phyloP scores from a whole-genome alignment of 2,888 invertebrate species.

The Ceramica pisi region DNA sequence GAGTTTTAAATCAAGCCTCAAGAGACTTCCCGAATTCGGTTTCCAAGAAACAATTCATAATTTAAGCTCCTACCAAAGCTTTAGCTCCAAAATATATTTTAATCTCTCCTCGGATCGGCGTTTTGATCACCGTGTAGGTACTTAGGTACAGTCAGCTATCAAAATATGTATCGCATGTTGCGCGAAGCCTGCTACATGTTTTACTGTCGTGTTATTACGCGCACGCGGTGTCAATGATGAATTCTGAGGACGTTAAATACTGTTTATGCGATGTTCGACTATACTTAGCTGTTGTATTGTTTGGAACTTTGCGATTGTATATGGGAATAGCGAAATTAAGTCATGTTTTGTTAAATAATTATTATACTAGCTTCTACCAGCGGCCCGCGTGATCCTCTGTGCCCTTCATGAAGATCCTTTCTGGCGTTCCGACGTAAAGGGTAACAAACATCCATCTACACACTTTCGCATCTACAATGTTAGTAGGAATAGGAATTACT shows the following conservation, averaged over 20 bases:
- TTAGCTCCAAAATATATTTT: slow-evolving; percentile 35
- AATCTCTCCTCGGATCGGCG: slow-evolving; percentile 21
- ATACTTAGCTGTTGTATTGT: slow-evolving; percentile 32
- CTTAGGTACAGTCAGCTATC: slow-evolving; percentile 40
- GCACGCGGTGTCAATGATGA: slow-evolving; percentile 58
- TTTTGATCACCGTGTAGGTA: slow-evolving; percentile 33
- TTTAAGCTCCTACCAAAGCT: slow-evolving; percentile 6
- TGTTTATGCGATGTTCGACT: slow-evolving; percentile 34
- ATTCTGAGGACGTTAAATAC: slow-evolving; percentile 48
- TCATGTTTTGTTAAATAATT: neutral
- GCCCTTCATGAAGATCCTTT: too few species aligned
- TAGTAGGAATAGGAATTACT: too few species aligned
- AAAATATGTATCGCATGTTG: slow-evolving; percentile 48
- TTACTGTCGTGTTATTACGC: slow-evolving; percentile 54
- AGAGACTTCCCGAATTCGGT: neutral
- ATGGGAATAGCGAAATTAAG: neutral
- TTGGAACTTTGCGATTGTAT: slow-evolving; percentile 20
- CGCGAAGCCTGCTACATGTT: slow-evolving; percentile 49
- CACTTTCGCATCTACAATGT: too few species aligned
- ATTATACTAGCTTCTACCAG: too few species aligned
- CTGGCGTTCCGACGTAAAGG: too few species aligned
- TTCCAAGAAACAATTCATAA: slow-evolving; percentile 25
- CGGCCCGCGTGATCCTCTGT: too few species aligned
- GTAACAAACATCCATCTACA: too few species aligned
- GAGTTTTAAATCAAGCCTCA: neutral